A percentile compares a stretch with the other conserved stretches of the same genome.
Conservation (phyloP, 2,113 vertebrate genomes). For the Barbus barbus region DNA sequence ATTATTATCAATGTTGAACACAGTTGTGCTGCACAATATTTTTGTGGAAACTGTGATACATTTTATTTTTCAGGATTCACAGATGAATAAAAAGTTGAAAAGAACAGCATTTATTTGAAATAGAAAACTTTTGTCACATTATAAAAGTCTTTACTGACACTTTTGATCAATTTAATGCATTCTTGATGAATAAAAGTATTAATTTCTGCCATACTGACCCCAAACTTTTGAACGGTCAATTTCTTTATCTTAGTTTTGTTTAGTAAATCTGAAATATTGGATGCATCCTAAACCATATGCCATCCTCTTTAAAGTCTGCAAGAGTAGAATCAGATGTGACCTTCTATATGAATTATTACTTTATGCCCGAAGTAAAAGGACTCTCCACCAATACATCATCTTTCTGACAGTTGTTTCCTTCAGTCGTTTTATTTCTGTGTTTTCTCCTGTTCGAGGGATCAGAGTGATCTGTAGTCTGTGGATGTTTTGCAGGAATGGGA, state of each 20-base stretch:
- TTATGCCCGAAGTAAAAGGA: background rate
- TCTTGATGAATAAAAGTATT: too few species aligned
- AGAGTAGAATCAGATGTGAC: too few species aligned
- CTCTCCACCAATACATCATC: background rate
- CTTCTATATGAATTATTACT: background rate
- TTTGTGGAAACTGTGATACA: background rate
- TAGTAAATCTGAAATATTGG: background rate
- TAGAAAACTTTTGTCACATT: background rate
- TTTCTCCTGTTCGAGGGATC: too few species aligned
- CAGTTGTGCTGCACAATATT: background rate
- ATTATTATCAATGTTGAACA: background rate
- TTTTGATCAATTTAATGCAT: too few species aligned
- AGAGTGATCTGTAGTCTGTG: background rate
- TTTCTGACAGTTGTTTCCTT: background rate
- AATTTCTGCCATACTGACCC: background rate
- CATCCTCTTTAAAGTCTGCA: background rate
- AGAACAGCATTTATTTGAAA: background rate
- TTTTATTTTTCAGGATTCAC: background rate
- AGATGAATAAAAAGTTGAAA: background rate
- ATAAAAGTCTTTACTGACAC: background rate
- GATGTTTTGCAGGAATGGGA: conserved; percentile 4
- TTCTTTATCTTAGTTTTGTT: too few species aligned
- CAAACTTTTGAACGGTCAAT: too few species aligned
- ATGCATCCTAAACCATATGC: background rate
- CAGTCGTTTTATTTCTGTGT: too few species aligned